phyloP scores from a whole-genome alignment of 1,140 invertebrate genomes.

The Drosophila ironensis region DNA sequence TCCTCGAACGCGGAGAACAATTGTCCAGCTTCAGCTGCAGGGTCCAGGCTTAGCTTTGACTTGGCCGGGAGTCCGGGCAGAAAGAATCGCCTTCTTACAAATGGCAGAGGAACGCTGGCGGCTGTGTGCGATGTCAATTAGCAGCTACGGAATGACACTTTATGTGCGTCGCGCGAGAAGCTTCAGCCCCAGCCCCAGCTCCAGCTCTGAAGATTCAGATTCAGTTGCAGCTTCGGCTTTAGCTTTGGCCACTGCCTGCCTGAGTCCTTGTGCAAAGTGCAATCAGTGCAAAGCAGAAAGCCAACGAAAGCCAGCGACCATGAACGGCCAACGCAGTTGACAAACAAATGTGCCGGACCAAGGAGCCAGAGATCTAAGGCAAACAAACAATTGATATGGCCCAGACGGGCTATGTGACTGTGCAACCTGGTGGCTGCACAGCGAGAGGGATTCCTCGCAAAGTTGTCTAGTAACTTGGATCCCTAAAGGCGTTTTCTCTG shows the following conservation, averaged over 20 bases:
- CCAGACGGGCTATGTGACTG: constrained; percentile 32
- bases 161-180: constrained; percentile 76
- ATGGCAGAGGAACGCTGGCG: constrained; percentile 36
- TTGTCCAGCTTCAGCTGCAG: constrained; percentile 26
- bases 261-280: constrained; percentile 72
- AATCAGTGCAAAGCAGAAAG: constrained; percentile 77
- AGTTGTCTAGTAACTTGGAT: background rate
- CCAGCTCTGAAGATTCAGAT: background rate
- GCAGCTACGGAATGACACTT: constrained; percentile 81
- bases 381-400: constrained; percentile 76
- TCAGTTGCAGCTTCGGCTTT: background rate
- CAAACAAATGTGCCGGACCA: constrained; percentile 69
- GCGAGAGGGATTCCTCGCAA: too few species aligned
- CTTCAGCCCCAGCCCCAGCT: constrained; percentile 12
- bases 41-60: background rate
- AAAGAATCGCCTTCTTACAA: constrained; percentile 13
- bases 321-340: constrained; percentile 76
- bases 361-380: constrained; percentile 57
- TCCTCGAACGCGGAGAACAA: constrained; percentile 58
- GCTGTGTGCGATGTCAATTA: constrained; percentile 81
- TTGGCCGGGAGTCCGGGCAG: constrained; percentile 4
- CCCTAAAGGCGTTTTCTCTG: background rate
- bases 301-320: constrained; percentile 67
- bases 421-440: constrained; percentile 2
- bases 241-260: constrained; percentile 18